These are phyloP conservation scores for Dermolepida albohirtum DNA, from an alignment of 2,888 invertebrate species.

Conservation along the genomic window DNA sequence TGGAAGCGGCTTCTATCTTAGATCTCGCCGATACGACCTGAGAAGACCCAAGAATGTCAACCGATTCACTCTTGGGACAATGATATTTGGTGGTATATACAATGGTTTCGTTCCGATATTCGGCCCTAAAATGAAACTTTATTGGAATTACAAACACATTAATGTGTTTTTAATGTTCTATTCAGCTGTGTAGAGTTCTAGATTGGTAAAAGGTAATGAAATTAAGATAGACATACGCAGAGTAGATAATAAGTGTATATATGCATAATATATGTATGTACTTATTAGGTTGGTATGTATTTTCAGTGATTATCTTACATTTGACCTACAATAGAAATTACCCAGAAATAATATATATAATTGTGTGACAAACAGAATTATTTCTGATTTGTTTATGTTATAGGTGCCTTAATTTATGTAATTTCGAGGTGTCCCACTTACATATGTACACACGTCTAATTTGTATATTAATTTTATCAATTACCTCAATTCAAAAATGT, in stretches of 20 bases:
- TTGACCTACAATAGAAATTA: conserved; percentile 32
- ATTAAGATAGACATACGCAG: conserved; percentile 11
- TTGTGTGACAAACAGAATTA: conserved; percentile 30
- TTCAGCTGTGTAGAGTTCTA: conserved; percentile 17
- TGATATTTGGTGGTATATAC: conserved; percentile 12
- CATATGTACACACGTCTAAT: not conserved
- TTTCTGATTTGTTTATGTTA: conserved; percentile 34
- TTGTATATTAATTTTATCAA: too few relatives aligned
- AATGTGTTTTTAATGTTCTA: conserved; percentile 30
- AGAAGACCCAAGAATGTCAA: conserved; percentile 29
- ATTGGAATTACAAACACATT: not conserved
- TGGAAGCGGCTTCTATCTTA: conserved; percentile 32
- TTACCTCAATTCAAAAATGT: too few relatives aligned
- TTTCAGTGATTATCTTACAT: conserved; percentile 22
- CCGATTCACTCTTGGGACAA: conserved; percentile 11
- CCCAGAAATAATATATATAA: conserved; percentile 19
- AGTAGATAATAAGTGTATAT: not conserved
- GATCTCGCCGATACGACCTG: conserved; percentile 34
- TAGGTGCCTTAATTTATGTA: conserved; percentile 15
- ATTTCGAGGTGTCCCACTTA: conserved; percentile 13
- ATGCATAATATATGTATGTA: not conserved
- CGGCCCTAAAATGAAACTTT: not conserved
- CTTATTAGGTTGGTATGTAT: not conserved
- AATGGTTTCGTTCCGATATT: not conserved
- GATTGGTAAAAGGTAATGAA: conserved; percentile 27